phyloP scores from a whole-genome alignment of 92 coral and sea anemone genomes.

The Anthopleura xanthogrammica region DNA sequence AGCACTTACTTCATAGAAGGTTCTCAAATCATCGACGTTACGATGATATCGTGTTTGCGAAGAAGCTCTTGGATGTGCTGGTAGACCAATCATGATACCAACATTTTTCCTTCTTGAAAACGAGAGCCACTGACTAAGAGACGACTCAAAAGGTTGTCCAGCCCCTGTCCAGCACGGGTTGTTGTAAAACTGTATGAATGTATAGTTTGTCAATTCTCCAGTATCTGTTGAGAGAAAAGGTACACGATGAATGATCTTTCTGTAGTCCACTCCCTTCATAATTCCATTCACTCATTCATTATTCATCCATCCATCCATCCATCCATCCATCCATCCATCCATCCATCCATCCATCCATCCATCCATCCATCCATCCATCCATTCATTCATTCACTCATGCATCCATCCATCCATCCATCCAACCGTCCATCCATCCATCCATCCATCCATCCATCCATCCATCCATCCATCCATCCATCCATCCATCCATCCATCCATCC shows the following conservation, averaged over 20 bases:
- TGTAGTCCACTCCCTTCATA: too few relatives aligned
- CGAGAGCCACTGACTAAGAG: constrained; percentile 37
- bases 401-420: too few relatives aligned
- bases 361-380: too few relatives aligned
- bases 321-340: too few relatives aligned
- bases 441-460: too few relatives aligned
- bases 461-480: too few relatives aligned
- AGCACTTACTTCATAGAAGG: constrained; percentile 11
- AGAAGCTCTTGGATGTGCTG: constrained; percentile 13
- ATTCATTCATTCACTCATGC: too few relatives aligned
- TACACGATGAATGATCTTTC: not conserved
- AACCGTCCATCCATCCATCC: too few relatives aligned
- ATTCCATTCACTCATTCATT: too few relatives aligned
- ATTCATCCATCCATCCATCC: too few relatives aligned
- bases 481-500: too few relatives aligned
- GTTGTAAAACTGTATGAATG: constrained; percentile 56
- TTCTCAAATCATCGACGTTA: not conserved
- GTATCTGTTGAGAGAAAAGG: constrained; percentile 10
- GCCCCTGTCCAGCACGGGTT: constrained; percentile 57
- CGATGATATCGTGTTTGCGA: constrained; percentile 2
- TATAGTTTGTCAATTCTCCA: constrained; percentile 36
- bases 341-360: too few relatives aligned
- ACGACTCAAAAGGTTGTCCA: constrained; percentile 10
- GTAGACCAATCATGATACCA: constrained; percentile 22
- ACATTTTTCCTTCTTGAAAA: constrained; percentile 12